phyloP scores from a whole-genome alignment of 2,888 invertebrate genomes.

The Tachina grossa region DNA sequence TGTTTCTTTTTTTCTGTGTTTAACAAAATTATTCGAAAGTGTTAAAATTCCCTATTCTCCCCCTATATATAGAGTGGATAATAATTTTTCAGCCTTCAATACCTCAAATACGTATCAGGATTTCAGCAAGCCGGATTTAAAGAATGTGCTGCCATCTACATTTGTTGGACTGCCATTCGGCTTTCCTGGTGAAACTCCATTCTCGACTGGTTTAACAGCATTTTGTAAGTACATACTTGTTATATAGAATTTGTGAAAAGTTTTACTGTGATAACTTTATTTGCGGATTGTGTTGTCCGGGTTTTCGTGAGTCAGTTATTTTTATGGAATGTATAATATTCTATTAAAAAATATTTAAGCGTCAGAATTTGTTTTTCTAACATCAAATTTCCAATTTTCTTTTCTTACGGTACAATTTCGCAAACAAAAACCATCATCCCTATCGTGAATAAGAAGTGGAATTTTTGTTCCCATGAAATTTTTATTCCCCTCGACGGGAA shows the following conservation, averaged over 20 bases:
- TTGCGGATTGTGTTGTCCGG: not conserved
- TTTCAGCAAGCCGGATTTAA: constrained; percentile 70
- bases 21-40: not conserved
- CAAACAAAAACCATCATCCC: no score
- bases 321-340: no score
- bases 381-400: no score
- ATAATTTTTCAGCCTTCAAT: constrained; percentile 66
- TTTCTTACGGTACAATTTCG: no score
- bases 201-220: constrained; percentile 82
- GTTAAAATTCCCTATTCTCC: constrained; percentile 31
- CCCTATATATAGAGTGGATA: constrained; percentile 61
- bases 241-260: not conserved
- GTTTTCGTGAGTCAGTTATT: no score
- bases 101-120: constrained; percentile 62
- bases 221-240: constrained; percentile 79
- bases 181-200: constrained; percentile 79
- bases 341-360: no score
- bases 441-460: no score
- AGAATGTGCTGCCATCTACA: constrained; percentile 69
- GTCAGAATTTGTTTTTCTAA: no score
- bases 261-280: not conserved
- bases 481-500: no score
- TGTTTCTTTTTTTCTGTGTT: not conserved
- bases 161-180: constrained; percentile 75
- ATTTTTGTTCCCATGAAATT: no score